These are phyloP conservation scores for Semaprochilodus insignis DNA, from an alignment of 2,797 vertebrate genomes.

Conservation along the genomic window DNA sequence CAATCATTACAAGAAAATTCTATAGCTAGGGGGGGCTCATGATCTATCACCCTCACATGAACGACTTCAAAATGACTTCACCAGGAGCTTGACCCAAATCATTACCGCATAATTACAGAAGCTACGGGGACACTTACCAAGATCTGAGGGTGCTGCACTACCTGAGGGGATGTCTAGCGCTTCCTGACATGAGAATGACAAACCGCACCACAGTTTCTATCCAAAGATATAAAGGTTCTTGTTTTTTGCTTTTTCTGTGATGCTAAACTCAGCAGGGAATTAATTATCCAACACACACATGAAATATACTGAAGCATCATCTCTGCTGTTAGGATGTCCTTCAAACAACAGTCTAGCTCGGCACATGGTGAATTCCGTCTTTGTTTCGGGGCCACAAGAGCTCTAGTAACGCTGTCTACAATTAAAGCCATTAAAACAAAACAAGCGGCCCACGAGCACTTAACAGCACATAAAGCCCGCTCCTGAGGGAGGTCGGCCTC, in stretches of 20 bases:
- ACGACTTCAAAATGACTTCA: slow-evolving; percentile 48
- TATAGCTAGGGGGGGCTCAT: slow-evolving; percentile 21
- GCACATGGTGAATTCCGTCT: slow-evolving; percentile 28
- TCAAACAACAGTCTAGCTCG: slow-evolving; percentile 22
- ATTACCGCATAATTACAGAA: slow-evolving; percentile 59
- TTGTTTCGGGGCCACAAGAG: slow-evolving; percentile 37
- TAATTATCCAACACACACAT: slow-evolving; percentile 31
- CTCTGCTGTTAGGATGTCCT: slow-evolving; percentile 22
- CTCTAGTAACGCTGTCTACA: slow-evolving; percentile 27
- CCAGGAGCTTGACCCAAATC: slow-evolving; percentile 49
- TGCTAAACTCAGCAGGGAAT: slow-evolving; percentile 36
- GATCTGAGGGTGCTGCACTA: slow-evolving; percentile 35
- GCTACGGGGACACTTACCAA: slow-evolving; percentile 42
- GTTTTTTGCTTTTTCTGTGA: slow-evolving; percentile 16
- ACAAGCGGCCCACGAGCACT: slow-evolving; percentile 27
- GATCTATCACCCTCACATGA: slow-evolving; percentile 51
- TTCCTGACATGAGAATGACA: slow-evolving; percentile 36
- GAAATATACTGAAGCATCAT: slow-evolving; percentile 17
- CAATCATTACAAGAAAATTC: slow-evolving; percentile 41
- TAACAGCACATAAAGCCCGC: slow-evolving; percentile 39
- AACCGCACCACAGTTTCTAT: background rate
- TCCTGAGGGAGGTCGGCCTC: slow-evolving; percentile 51
- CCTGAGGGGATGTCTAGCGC: slow-evolving; percentile 22
- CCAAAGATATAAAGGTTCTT: background rate
- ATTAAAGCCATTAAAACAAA: slow-evolving; percentile 54